Conservation (phyloP, 2,113 vertebrate genomes). For the Peromyscus leucopus region DNA sequence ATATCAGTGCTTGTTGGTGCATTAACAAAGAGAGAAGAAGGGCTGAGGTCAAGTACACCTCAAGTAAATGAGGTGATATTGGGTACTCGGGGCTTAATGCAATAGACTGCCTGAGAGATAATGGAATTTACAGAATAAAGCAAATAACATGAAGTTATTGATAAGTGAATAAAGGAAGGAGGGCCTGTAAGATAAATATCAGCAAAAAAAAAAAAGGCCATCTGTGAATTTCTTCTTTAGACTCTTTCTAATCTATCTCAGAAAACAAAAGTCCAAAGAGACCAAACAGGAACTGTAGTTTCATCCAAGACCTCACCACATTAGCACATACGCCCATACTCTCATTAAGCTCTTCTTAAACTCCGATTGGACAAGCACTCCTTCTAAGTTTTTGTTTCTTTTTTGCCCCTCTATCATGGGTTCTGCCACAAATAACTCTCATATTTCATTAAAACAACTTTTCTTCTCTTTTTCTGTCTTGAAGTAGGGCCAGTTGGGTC, state of each 20-base stretch:
- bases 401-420: neutral
- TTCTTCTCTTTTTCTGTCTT: neutral
- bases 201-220: constrained; percentile 48
- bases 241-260: neutral
- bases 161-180: constrained; percentile 67
- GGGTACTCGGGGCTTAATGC: constrained; percentile 80
- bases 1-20: constrained; percentile 81
- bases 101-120: constrained; percentile 79
- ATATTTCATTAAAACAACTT: constrained; percentile 42
- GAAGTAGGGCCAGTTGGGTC: neutral
- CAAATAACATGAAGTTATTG: constrained; percentile 79
- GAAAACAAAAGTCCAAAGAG: constrained; percentile 56
- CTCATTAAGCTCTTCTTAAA: neutral
- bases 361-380: neutral
- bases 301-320: constrained; percentile 17
- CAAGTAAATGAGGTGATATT: constrained; percentile 89
- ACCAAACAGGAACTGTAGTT: constrained; percentile 28
- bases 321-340: neutral
- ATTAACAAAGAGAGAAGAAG: constrained; percentile 79
- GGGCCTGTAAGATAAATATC: neutral
- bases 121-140: constrained; percentile 85
- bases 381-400: neutral
- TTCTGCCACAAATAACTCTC: constrained; percentile 30
- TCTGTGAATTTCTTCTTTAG: constrained; percentile 52
- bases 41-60: constrained; percentile 88